These are phyloP conservation scores for Rhamphomyia laevipes DNA, from an alignment of 2,888 invertebrate species.

Conservation along the genomic window DNA sequence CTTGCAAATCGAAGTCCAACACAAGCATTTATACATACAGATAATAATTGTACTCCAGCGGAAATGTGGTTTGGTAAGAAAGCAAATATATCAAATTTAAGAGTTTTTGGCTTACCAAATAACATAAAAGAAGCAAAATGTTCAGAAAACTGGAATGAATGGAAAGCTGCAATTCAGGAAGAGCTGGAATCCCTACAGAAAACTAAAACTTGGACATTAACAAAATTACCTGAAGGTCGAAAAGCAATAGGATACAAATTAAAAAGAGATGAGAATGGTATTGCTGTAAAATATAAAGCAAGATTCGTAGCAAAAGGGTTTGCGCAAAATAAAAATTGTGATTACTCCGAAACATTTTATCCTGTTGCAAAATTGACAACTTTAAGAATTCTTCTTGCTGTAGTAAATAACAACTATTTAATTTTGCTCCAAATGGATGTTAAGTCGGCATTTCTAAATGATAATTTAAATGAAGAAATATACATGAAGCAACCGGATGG, in stretches of 20 bases:
- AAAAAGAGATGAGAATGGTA: slow-evolving; percentile 2
- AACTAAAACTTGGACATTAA: slow-evolving; percentile 14
- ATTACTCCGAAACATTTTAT: slow-evolving; percentile 10
- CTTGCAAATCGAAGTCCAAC: slow-evolving; percentile 10
- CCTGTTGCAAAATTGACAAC: slow-evolving; percentile 10
- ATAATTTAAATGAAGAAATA: slow-evolving; percentile 1
- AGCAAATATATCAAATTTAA: slow-evolving; percentile 12
- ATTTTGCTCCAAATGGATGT: slow-evolving; percentile 10
- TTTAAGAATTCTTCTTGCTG: slow-evolving; percentile 4
- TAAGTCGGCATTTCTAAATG: slow-evolving; percentile 8
- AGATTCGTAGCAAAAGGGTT: slow-evolving; percentile 7
- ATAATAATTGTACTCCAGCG: slow-evolving; percentile 6
- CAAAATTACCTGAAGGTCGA: slow-evolving; percentile 4
- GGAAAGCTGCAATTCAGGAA: slow-evolving; percentile 13
- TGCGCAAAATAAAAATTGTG: slow-evolving; percentile 6
- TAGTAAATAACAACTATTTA: slow-evolving; percentile 2
- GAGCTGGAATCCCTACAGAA: slow-evolving; percentile 13
- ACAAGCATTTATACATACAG: background rate
- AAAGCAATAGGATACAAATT: slow-evolving; percentile 2
- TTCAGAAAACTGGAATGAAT: background rate
- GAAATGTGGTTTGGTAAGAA: slow-evolving; percentile 12
- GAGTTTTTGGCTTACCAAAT: slow-evolving; percentile 12
- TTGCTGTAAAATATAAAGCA: slow-evolving; percentile 1
- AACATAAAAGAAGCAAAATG: slow-evolving; percentile 3
- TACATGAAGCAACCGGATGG: slow-evolving; percentile 6